Evolutionary conservation across 2,888 invertebrate genomes (phyloP).

Genomic region (Hipparchia sbordonii): DNA sequence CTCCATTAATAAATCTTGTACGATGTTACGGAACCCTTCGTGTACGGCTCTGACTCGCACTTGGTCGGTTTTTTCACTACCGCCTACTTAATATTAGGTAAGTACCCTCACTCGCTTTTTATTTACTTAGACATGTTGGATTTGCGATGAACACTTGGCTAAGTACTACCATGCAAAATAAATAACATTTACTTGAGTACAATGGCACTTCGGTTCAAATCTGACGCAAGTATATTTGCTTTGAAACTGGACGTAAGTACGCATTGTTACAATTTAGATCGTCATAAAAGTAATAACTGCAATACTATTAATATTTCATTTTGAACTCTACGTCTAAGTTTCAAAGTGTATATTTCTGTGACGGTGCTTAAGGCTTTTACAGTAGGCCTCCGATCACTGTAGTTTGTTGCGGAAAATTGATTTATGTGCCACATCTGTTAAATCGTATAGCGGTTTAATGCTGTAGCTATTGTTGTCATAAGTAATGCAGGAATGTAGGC

Average conservation of each 20-base stretch:
- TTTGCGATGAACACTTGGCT: neutral
- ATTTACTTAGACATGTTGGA: neutral
- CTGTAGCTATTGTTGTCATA: constrained; percentile 52
- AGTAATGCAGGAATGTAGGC: constrained; percentile 49
- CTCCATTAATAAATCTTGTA: no score
- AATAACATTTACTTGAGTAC: constrained; percentile 15
- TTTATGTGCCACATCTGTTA: constrained; percentile 78
- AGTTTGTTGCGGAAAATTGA: constrained; percentile 81
- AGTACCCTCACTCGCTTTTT: no score
- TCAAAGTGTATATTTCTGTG: constrained; percentile 9
- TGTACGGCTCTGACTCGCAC: no score
- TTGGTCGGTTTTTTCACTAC: no score
- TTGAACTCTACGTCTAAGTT: constrained; percentile 33
- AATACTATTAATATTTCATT: constrained; percentile 27
- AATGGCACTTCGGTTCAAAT: constrained; percentile 58
- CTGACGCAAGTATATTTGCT: constrained; percentile 72
- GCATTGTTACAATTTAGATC: constrained; percentile 62
- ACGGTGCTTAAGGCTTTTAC: constrained; percentile 10
- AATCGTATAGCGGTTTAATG: constrained; percentile 52
- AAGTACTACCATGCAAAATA: constrained; percentile 7
- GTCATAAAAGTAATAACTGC: constrained; percentile 40
- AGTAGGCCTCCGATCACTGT: constrained; percentile 22
- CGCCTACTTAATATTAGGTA: no score
- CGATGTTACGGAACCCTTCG: no score
- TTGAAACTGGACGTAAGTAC: constrained; percentile 70